Evolutionary conservation across 2,888 invertebrate species (phyloP), one percentile per base, ranked within the genome.

Genomic region (Epirrhoe tristata): DNA sequence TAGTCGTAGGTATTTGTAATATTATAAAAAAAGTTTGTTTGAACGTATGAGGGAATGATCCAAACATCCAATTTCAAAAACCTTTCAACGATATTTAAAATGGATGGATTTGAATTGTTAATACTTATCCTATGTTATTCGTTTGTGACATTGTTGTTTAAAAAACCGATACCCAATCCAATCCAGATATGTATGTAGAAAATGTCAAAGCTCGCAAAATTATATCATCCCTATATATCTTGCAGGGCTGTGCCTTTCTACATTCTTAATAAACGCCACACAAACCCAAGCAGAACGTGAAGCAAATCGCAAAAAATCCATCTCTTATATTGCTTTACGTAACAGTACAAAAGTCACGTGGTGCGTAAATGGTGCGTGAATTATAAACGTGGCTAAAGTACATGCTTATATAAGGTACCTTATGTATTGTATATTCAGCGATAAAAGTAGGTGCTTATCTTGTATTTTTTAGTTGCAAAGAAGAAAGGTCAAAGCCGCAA

Each of bases 311-410:
- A 61, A 62, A 68, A 69, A 68, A 65, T 67, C 63, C 63, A 66
- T 69, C 66, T 68, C 58, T 46, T 65, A 72, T 70, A 67, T 72
- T 70, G 72, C 74, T 74, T 79, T 70, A 75, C 72, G 75, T 78
- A 78, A 78, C 77, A 70, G 70, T 69, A 75, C 64, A 72, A 66
- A 76, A 81, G 80, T 77, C 78, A 76, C 80, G 80, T 77, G 74
- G 74, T 69, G 76, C 73, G 81, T 82, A 85, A 87, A 88, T 88
- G 87, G 81, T 69, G 77, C 81, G 82, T 87, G 85, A 87, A 88
- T 87, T 83, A 86, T 86, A 83, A 80, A 87, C 71, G 79, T 86
- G 82, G 81, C 81, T 79, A 78, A 75, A 75, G 75, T 60, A 56
- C 17, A 50, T 12, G 39, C 39, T 39, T 39, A 39, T 39, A 39